phyloP scores from a whole-genome alignment of 2,113 vertebrate species.

The Scortum barcoo region DNA sequence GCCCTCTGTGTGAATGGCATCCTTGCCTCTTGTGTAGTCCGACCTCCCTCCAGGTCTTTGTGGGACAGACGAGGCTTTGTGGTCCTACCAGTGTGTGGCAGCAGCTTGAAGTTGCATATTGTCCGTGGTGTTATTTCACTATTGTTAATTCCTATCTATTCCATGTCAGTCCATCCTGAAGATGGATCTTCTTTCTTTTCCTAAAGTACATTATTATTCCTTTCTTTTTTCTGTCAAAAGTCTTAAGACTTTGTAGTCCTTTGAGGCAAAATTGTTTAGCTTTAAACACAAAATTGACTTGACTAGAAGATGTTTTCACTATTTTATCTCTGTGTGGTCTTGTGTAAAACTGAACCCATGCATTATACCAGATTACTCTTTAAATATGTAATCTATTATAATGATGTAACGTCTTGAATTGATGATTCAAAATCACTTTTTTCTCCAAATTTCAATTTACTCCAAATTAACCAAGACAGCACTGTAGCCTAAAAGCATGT shows the following conservation, averaged over 20 bases:
- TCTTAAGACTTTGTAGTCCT: neutral
- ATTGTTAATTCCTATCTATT: neutral
- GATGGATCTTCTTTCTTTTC: neutral
- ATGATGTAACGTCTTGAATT: neutral
- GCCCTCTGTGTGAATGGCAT: neutral
- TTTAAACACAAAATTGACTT: neutral
- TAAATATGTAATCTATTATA: neutral
- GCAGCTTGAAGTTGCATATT: neutral
- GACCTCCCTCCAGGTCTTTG: neutral
- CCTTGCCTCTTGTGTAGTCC: neutral
- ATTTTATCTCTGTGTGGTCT: neutral
- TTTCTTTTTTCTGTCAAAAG: neutral
- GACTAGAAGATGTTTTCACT: neutral
- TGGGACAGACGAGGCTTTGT: neutral
- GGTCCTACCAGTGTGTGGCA: neutral
- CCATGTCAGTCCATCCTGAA: neutral
- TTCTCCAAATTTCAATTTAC: neutral
- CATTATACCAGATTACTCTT: neutral
- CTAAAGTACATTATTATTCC: neutral
- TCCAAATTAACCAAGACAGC: neutral
- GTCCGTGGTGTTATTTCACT: neutral
- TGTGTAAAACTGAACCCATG: neutral
- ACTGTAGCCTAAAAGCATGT: neutral
- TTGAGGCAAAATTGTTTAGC: neutral
- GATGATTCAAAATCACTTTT: neutral